Conservation (phyloP, 2,113 vertebrate genomes). For the Desmodus rotundus region DNA sequence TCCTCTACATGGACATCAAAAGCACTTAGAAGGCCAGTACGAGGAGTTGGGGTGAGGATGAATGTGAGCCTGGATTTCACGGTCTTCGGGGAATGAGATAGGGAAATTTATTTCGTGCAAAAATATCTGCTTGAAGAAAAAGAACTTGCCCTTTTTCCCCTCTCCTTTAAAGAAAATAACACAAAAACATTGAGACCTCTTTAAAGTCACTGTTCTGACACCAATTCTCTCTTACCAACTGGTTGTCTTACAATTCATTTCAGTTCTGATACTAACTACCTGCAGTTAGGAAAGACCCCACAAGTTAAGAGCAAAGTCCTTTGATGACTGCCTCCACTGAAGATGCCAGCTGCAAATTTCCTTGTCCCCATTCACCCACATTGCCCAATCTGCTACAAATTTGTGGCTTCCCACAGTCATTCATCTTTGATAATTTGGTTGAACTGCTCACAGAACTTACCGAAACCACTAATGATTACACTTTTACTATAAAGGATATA, state of each 20-base stretch:
- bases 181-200: neutral
- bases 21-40: neutral
- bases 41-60: neutral
- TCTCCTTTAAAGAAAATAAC: neutral
- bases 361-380: neutral
- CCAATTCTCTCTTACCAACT: neutral
- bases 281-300: neutral
- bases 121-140: neutral
- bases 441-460: neutral
- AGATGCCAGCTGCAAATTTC: neutral
- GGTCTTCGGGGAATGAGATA: neutral
- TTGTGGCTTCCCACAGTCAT: neutral
- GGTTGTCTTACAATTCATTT: neutral
- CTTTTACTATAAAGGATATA: neutral
- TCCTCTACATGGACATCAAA: neutral
- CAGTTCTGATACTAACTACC: neutral
- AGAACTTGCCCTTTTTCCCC: neutral
- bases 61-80: neutral
- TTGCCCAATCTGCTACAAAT: neutral
- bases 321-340: neutral
- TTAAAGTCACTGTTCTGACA: neutral
- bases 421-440: neutral
- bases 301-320: neutral
- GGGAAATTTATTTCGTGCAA: neutral
- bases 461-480: neutral